phyloP scores from a whole-genome alignment of 2,113 vertebrate genomes.

The Sylvietta virens region DNA sequence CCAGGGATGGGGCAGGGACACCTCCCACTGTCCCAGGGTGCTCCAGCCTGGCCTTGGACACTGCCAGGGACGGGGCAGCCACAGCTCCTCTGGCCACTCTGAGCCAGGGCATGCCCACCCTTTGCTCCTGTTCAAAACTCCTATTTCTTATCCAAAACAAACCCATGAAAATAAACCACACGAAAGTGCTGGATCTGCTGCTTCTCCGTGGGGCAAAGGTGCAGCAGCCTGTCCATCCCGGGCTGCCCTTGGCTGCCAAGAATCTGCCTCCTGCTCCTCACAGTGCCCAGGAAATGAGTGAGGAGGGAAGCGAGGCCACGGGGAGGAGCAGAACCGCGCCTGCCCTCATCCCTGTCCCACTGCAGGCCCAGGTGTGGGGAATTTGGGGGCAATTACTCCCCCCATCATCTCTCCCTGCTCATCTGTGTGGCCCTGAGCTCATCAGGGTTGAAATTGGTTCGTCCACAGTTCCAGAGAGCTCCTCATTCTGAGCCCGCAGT shows the following conservation, averaged over 20 bases:
- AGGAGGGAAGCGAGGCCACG: neutral
- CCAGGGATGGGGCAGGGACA: no score
- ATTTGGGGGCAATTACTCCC: neutral
- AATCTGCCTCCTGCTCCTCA: neutral
- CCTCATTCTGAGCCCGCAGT: neutral
- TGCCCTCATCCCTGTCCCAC: neutral
- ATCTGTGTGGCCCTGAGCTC: neutral
- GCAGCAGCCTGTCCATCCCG: neutral
- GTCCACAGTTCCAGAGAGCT: neutral
- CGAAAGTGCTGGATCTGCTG: neutral
- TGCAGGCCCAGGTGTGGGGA: neutral
- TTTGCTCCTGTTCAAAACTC: neutral
- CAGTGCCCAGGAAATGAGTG: neutral
- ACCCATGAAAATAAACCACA: neutral
- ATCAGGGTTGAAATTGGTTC: slow-evolving; percentile 36
- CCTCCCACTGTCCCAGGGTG: rapidly evolving
- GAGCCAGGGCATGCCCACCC: neutral
- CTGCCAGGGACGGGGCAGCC: neutral
- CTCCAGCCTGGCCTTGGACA: neutral
- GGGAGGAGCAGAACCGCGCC: rapidly evolving
- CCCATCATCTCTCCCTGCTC: neutral
- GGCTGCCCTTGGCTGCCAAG: neutral
- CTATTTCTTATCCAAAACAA: neutral
- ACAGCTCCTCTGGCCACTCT: neutral
- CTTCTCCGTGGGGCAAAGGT: neutral